These are phyloP conservation scores for Macropodus opercularis DNA, from an alignment of 2,797 vertebrate genomes.

Conservation along the genomic window DNA sequence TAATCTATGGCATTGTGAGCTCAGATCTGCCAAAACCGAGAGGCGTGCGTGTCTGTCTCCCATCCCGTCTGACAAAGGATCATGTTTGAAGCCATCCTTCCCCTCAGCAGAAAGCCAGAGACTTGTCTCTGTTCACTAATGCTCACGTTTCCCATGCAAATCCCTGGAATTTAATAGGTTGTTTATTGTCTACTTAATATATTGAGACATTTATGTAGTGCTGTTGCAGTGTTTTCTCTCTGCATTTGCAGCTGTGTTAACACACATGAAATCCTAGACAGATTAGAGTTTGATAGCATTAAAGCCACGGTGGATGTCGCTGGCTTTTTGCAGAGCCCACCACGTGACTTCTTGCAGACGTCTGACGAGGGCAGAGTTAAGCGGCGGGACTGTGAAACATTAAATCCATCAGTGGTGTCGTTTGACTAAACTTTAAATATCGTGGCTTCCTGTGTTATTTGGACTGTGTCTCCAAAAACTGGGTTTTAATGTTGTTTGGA, in stretches of 20 bases:
- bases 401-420: slow-evolving; percentile 51
- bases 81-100: slow-evolving; percentile 77
- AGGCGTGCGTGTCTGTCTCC: slow-evolving; percentile 62
- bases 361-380: slow-evolving; percentile 37
- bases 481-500: neutral
- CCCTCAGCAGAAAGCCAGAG: slow-evolving; percentile 67
- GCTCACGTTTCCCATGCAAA: slow-evolving; percentile 84
- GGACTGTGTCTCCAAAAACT: neutral
- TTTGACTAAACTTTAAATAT: slow-evolving; percentile 44
- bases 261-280: slow-evolving; percentile 82
- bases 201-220: slow-evolving; percentile 83
- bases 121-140: slow-evolving; percentile 78
- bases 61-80: slow-evolving; percentile 76
- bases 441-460: too few species aligned
- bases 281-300: slow-evolving; percentile 81
- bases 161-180: slow-evolving; percentile 83
- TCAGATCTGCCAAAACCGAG: slow-evolving; percentile 75
- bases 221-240: slow-evolving; percentile 81
- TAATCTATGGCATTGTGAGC: slow-evolving; percentile 84
- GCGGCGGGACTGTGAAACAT: slow-evolving; percentile 36
- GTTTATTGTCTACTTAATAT: slow-evolving; percentile 84
- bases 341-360: slow-evolving; percentile 46
- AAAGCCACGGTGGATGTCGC: slow-evolving; percentile 74
- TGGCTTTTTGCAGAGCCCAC: slow-evolving; percentile 64
- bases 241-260: slow-evolving; percentile 81